Base-by-base conservation (phyloP, 2,797 vertebrate species). In the Notoglanidium macrostoma region DNA sequence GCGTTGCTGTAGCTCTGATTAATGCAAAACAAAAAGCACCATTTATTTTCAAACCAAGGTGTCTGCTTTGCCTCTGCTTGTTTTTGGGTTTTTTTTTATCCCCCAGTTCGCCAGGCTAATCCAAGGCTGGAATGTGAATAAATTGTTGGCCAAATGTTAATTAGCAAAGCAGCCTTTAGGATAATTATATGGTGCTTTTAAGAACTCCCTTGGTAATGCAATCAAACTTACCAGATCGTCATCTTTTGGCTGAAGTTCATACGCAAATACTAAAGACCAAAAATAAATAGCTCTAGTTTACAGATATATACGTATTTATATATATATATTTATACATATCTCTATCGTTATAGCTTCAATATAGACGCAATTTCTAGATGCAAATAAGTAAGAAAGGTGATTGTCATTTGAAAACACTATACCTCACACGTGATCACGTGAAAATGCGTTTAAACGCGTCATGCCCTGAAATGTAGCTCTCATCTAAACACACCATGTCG, bases 1-100 rank as follows among this genome's bases (percentile, higher is more conserved):
- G 78, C 46, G 17, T 84, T 88, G 90, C 90, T 91, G 90, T 88
- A 92, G 92, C 93, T 92, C 92, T 93, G 90, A 91, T 90, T 90
- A 90, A 93, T 94, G 89, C 83, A 72, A 87, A 78, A 86, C 85
- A 88, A 88, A 84, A 89, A 84, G 85, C 87, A 51, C 86, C 88
- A 88, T 90, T 91, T 90, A 81, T 88, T 90, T 79, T 82, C 88
- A 61, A 68, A 83, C 59, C 89, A 80, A 90, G 83, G 85, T 86
- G 86, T 80, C 86, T 83, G 44, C 55, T 44, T 44, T 44, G 21
- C 55, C 57, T 44, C 55, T n/a, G 32, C 55, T 15, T 11, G 6
- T 15, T 19, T 19, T 15, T 32, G 35, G 35, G 35, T 0, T 49
- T 49, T 49, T 46, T 68, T 68, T 70, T 21, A 5, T 3, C 10